Evolutionary conservation across 2,888 invertebrate species (phyloP).

Genomic region (Thymelicus sylvestris): DNA sequence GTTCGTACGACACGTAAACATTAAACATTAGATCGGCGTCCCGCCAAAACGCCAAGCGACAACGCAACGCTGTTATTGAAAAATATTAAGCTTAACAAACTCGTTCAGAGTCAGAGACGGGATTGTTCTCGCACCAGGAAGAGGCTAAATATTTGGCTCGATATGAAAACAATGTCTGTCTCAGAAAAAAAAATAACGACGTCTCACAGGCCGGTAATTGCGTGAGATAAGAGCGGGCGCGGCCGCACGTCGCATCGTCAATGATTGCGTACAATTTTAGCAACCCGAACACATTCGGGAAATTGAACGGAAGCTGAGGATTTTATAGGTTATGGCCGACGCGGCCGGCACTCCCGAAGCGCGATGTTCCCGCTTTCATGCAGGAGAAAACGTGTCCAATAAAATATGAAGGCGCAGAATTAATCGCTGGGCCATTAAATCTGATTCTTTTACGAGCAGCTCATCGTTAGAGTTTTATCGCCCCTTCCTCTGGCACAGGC

Average conservation of each 20-base stretch:
- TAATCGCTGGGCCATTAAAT: slow-evolving; percentile 58
- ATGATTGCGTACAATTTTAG: slow-evolving; percentile 39
- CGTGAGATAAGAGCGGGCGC: slow-evolving; percentile 26
- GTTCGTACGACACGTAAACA: slow-evolving; percentile 65
- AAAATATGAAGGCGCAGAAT: slow-evolving; percentile 51
- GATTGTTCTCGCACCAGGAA: slow-evolving; percentile 30
- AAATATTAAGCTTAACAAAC: slow-evolving; percentile 12
- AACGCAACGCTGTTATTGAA: slow-evolving; percentile 10
- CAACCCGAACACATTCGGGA: slow-evolving; percentile 34
- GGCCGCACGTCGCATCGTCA: slow-evolving; percentile 13
- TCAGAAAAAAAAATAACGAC: slow-evolving; percentile 26
- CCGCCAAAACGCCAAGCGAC: slow-evolving; percentile 45
- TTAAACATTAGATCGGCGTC: slow-evolving; percentile 55
- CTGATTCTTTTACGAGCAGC: slow-evolving; percentile 53
- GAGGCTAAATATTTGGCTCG: slow-evolving; percentile 29
- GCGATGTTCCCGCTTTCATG: slow-evolving; percentile 30
- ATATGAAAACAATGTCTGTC: slow-evolving; percentile 17
- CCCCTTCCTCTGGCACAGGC: slow-evolving; percentile 15
- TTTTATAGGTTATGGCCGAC: slow-evolving; percentile 36
- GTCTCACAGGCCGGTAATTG: slow-evolving; percentile 17
- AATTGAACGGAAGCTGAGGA: slow-evolving; percentile 27
- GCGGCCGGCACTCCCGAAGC: slow-evolving; percentile 14
- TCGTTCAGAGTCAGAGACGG: slow-evolving; percentile 10
- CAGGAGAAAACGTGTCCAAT: slow-evolving; percentile 41
- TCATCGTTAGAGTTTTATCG: slow-evolving; percentile 48